A percentile compares a stretch with the other conserved stretches of the same genome.
These are phyloP conservation scores for Erithacus rubecula DNA, from an alignment of 2,797 vertebrate genomes.

Conservation along the genomic window DNA sequence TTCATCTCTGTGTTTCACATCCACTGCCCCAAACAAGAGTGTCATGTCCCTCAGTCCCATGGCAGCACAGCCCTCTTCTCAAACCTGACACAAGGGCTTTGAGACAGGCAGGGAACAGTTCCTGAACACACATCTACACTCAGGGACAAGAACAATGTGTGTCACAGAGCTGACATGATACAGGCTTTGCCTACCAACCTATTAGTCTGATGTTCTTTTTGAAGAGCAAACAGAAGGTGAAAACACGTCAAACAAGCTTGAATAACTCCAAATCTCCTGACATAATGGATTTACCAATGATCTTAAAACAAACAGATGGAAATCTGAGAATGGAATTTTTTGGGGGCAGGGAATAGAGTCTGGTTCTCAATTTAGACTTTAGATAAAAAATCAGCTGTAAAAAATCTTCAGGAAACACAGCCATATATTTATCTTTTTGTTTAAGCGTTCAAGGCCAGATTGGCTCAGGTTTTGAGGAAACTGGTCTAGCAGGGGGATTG, in stretches of 20 bases:
- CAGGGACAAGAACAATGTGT: background rate
- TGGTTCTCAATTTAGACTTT: background rate
- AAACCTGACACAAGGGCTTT: background rate
- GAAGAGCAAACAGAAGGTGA: background rate
- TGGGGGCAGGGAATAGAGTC: fast-evolving
- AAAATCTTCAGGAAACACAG: background rate
- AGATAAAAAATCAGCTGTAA: background rate
- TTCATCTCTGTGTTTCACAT: background rate
- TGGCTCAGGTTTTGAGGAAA: background rate
- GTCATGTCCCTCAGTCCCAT: background rate
- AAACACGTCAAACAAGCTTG: background rate
- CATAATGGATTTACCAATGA: background rate
- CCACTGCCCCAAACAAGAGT: background rate
- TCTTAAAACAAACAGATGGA: background rate
- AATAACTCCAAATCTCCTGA: background rate
- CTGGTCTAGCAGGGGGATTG: background rate
- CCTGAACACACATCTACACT: background rate
- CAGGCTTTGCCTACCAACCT: background rate
- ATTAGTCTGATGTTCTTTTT: background rate
- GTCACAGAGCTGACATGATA: background rate
- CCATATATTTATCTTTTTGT: background rate
- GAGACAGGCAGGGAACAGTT: background rate
- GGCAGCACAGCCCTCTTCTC: background rate
- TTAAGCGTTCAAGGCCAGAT: background rate
- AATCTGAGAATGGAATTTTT: background rate